Percentiles rank a stretch among this genome's conserved stretches.
These are phyloP conservation scores for Alloscopus bannaensis DNA, from an alignment of 2,888 invertebrate genomes.

Conservation along the genomic window DNA sequence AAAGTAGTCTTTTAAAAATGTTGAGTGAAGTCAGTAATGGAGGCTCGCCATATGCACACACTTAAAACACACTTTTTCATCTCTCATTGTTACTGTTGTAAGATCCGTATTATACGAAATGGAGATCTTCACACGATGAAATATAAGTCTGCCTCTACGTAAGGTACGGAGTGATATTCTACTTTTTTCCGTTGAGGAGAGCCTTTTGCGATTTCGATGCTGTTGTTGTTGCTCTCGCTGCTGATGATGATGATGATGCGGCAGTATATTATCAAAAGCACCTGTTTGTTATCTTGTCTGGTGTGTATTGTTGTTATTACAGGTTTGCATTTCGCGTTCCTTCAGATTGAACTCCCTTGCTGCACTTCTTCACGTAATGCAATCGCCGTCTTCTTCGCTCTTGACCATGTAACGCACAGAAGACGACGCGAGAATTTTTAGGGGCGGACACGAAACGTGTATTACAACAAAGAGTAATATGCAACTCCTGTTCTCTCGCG, in stretches of 20 bases:
- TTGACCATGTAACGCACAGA: slow-evolving; percentile 60
- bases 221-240: slow-evolving; percentile 8
- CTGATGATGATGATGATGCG: slow-evolving; percentile 44
- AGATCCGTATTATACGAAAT: slow-evolving; percentile 22
- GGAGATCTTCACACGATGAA: slow-evolving; percentile 38
- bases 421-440: slow-evolving; percentile 18
- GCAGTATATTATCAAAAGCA: slow-evolving; percentile 30
- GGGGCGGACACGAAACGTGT: slow-evolving; percentile 37
- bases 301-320: slow-evolving; percentile 10
- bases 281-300: slow-evolving; percentile 44
- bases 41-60: no score
- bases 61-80: no score
- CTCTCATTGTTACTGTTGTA: slow-evolving; percentile 10
- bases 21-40: slow-evolving; percentile 27
- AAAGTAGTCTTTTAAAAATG: slow-evolving; percentile 25
- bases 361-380: neutral
- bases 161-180: slow-evolving; percentile 20
- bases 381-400: slow-evolving; percentile 36
- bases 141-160: neutral
- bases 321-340: slow-evolving; percentile 30
- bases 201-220: slow-evolving; percentile 17
- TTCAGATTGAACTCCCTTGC: no score
- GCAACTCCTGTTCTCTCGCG: slow-evolving; percentile 34
- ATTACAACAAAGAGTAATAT: slow-evolving; percentile 32
- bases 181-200: slow-evolving; percentile 43